phyloP scores from a whole-genome alignment of 1,140 invertebrate genomes.

The Caenorhabditis tropicalis region DNA sequence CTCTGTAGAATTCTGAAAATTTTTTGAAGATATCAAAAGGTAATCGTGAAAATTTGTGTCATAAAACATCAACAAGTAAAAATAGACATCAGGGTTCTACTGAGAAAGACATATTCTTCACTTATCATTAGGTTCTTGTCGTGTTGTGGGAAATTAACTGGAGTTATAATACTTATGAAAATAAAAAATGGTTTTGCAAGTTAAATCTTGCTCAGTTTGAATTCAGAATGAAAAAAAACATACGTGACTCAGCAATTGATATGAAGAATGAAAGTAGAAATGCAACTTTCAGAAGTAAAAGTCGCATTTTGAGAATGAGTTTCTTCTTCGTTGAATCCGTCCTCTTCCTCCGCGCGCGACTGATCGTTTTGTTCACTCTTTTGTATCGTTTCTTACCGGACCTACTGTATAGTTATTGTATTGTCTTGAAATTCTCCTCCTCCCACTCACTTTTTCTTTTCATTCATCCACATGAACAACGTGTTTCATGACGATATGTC shows the following conservation, averaged over 20 bases:
- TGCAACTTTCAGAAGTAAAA: slow-evolving; percentile 10
- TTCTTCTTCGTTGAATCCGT: not conserved
- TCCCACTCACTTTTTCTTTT: slow-evolving; percentile 8
- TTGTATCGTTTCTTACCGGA: slow-evolving; percentile 24
- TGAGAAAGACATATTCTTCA: too few species aligned
- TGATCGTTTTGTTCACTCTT: slow-evolving; percentile 43
- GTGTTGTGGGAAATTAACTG: too few species aligned
- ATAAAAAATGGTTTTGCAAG: too few species aligned
- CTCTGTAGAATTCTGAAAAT: slow-evolving; percentile 23
- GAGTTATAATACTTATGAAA: too few species aligned
- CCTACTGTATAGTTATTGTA: slow-evolving; percentile 41
- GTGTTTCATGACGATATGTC: slow-evolving; percentile 45
- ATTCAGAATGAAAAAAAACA: not conserved
- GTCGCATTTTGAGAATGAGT: not conserved
- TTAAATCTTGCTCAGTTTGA: not conserved
- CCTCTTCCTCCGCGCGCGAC: slow-evolving; percentile 14
- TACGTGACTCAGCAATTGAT: not conserved
- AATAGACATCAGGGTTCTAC: too few species aligned
- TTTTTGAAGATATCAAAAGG: not conserved
- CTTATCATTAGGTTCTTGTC: too few species aligned
- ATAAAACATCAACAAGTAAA: too few species aligned
- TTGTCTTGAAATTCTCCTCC: slow-evolving; percentile 32
- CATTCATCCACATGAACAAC: slow-evolving; percentile 35
- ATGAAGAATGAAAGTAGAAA: slow-evolving; percentile 24
- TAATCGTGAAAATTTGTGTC: not conserved